Conservation (phyloP, 2,888 invertebrate species). For the Catotricha subobsoleta region DNA sequence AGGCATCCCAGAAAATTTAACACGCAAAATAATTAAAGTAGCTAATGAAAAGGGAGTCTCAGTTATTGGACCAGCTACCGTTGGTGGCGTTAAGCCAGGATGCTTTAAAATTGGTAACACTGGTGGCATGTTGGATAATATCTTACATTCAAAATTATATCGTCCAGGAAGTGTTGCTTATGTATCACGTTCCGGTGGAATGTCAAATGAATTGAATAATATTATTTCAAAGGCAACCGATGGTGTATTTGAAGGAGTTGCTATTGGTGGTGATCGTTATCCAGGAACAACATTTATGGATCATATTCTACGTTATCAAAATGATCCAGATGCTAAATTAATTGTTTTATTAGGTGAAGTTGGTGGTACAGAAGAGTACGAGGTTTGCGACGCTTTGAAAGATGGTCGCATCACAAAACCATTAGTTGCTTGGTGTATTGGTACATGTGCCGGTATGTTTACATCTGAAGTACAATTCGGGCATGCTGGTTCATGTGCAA, state of each 20-base stretch:
- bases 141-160: slow-evolving; percentile 90
- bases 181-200: slow-evolving; percentile 95
- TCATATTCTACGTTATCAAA: slow-evolving; percentile 75
- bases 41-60: slow-evolving; percentile 70
- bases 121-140: slow-evolving; percentile 99
- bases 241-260: slow-evolving; percentile 94
- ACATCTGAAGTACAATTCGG: slow-evolving; percentile 91
- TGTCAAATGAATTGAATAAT: slow-evolving; percentile 99
- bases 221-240: slow-evolving; percentile 92
- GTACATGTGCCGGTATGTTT: slow-evolving; percentile 75
- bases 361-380: slow-evolving; percentile 97
- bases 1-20: slow-evolving; percentile 98
- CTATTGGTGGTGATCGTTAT: slow-evolving; percentile 95
- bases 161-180: slow-evolving; percentile 95
- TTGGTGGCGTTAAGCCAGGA: slow-evolving; percentile 96
- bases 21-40: slow-evolving; percentile 71
- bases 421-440: slow-evolving; percentile 97
- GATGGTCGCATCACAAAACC: slow-evolving; percentile 75
- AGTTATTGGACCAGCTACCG: slow-evolving; percentile 86
- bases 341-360: slow-evolving; percentile 93
- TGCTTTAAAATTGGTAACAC: slow-evolving; percentile 99
- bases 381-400: slow-evolving; percentile 76
- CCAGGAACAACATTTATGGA: slow-evolving; percentile 98
- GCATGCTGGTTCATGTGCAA: slow-evolving; percentile 96
- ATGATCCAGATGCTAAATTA: slow-evolving; percentile 74